These are phyloP conservation scores for Oryzaephilus surinamensis DNA, from an alignment of 1,140 invertebrate genomes.

Conservation along the genomic window DNA sequence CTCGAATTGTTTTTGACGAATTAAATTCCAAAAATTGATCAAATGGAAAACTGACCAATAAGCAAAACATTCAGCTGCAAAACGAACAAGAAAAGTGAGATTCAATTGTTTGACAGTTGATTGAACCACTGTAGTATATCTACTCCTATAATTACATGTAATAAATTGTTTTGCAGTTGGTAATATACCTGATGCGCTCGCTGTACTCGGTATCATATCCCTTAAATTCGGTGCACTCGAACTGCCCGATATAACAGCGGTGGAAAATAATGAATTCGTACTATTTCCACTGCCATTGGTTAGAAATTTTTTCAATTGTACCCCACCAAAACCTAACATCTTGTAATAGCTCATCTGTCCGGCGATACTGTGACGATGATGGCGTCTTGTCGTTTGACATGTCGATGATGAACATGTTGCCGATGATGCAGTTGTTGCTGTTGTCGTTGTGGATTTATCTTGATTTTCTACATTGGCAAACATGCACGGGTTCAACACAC, in stretches of 20 bases:
- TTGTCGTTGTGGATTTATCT: too few species aligned
- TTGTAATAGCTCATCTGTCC: slow-evolving; percentile 87
- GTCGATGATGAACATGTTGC: too few species aligned
- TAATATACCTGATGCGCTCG: slow-evolving; percentile 63
- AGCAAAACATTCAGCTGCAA: too few species aligned
- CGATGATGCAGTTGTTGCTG: too few species aligned
- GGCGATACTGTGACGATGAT: slow-evolving; percentile 85
- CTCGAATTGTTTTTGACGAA: too few species aligned
- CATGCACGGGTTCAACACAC: slow-evolving; percentile 30
- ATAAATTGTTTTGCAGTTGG: too few species aligned
- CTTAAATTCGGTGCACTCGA: slow-evolving; percentile 82
- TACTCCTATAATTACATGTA: too few species aligned
- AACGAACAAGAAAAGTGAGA: too few species aligned
- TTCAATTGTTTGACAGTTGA: too few species aligned
- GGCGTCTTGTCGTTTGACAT: slow-evolving; percentile 66
- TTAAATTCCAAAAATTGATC: too few species aligned
- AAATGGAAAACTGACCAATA: too few species aligned
- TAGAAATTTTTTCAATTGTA: slow-evolving; percentile 54
- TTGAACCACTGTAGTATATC: too few species aligned
- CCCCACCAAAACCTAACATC: slow-evolving; percentile 62
- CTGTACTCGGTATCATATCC: slow-evolving; percentile 66
- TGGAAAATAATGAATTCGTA: slow-evolving; percentile 77
- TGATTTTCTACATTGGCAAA: slow-evolving; percentile 41
- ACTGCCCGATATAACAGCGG: slow-evolving; percentile 86
- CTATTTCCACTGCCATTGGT: slow-evolving; percentile 43